phyloP scores from a whole-genome alignment of 64 coral and sea anemone genomes.

The Montipora efflorescens region DNA sequence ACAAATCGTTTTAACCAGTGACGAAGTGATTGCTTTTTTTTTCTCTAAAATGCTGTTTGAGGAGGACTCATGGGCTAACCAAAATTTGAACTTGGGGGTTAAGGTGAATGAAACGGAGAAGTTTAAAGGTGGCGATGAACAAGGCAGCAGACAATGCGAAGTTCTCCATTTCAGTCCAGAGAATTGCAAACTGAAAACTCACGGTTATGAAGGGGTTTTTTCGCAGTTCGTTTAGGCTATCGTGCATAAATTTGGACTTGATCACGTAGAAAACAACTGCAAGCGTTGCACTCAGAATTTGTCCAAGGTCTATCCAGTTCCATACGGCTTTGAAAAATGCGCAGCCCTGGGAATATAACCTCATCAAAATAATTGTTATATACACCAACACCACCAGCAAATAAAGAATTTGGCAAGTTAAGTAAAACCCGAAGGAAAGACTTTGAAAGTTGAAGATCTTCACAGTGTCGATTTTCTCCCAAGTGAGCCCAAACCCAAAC shows the following conservation, averaged over 20 bases:
- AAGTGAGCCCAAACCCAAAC: constrained; percentile 27
- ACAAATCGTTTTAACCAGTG: too few relatives aligned
- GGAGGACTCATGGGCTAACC: background rate
- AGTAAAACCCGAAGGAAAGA: constrained; percentile 31
- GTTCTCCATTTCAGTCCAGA: constrained; percentile 27
- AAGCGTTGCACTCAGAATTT: constrained; percentile 7
- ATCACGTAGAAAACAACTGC: constrained; percentile 17
- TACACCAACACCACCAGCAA: constrained; percentile 12
- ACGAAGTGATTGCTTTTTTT: too few relatives aligned
- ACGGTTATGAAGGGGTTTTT: constrained; percentile 18
- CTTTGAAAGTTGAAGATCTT: constrained; percentile 29
- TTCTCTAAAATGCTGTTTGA: too few relatives aligned
- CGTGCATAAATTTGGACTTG: constrained; percentile 27
- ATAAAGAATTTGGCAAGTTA: constrained; percentile 28
- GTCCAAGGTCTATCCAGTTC: constrained; percentile 44
- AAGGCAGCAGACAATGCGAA: constrained; percentile 15
- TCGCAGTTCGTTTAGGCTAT: background rate
- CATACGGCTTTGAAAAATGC: constrained; percentile 9
- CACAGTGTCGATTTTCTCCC: constrained; percentile 11
- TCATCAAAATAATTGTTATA: background rate
- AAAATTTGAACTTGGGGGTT: constrained; percentile 26
- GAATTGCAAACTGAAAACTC: constrained; percentile 37
- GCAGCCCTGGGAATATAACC: background rate
- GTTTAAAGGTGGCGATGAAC: constrained; percentile 27
- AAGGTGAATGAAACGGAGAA: constrained; percentile 29